These are phyloP conservation scores for Dicrurus megarhynchus DNA, from an alignment of 2,113 vertebrate genomes.

Conservation along the genomic window DNA sequence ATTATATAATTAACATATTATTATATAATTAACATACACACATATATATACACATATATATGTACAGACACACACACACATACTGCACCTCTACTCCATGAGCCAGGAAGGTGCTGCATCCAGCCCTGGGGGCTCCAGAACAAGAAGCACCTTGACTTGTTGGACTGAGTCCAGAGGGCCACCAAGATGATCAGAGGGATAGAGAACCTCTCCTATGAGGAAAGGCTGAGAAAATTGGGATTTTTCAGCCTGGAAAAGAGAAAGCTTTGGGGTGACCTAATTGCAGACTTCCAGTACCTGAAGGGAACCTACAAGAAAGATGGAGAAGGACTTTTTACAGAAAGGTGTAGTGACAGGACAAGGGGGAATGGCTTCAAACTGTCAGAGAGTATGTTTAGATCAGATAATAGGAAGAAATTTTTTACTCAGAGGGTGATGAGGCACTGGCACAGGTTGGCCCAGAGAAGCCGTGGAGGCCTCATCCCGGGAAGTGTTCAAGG, in stretches of 20 bases:
- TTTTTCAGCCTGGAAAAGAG: neutral
- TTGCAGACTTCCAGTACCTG: neutral
- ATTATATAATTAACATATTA: neutral
- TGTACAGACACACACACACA: neutral
- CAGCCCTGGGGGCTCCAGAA: neutral
- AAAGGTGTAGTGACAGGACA: neutral
- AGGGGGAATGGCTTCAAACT: neutral
- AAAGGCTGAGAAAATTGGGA: neutral
- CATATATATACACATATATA: rapidly evolving
- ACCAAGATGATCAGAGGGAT: neutral
- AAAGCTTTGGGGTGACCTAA: neutral
- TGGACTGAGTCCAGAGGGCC: neutral
- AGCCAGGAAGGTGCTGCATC: neutral
- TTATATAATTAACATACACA: neutral
- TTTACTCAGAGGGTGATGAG: neutral
- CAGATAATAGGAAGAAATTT: neutral
- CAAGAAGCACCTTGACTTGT: neutral
- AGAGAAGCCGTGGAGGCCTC: neutral
- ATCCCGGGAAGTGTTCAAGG: neutral
- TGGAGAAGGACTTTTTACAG: neutral
- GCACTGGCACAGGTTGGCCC: neutral
- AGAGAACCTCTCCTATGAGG: neutral
- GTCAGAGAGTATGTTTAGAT: neutral
- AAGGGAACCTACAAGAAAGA: neutral
- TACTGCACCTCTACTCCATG: neutral